Evolutionary conservation across 2,797 vertebrate genomes (phyloP), one percentile per base, ranked within the genome.

Genomic region (Siniperca undulata): DNA sequence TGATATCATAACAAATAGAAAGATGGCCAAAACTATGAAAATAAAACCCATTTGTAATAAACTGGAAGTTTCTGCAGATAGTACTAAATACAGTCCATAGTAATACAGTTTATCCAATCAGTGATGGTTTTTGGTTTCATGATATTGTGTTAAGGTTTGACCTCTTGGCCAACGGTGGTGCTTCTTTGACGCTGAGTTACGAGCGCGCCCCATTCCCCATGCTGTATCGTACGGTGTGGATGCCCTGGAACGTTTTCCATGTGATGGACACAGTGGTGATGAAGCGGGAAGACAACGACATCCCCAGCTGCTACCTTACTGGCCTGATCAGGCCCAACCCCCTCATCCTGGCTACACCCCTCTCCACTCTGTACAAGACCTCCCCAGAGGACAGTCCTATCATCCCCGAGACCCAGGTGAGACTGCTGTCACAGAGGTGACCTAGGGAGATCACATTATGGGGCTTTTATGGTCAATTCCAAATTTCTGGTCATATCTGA

Each of bases 321-420:
- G 98, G 97, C 55, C 97, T 99, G 86, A 92, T 97, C 88, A 95
- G 97, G 86, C 99, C 99, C 77, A 96, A 95, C 76, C 98, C 98
- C 0, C 88, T 97, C 86, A 97, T 99, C 0, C 95, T 99, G 78
- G 96, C 98, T 1, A 98, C 98, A 0, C 98, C 98, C 27, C 95
- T 99, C 69, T 99, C 98, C 74, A 99, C 97, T 7, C 95, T 99
- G 70, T 99, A 98, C 89, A 96, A 98, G 91, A 97, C 97, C 46
- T 97, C 97, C 77, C 96, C 97, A 1, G 97, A 99, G 90, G 97
- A 99, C 90, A 99, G 97, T 68, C 98, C 99, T 64, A 92, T 99
- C 92, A 97, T 99, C 91, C 99, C 99, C 0, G 99, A 99, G 93
- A 99, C 99, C 46, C 99, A 99, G 99, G 99, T 99, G 96, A 94